Conservation (phyloP, 2,888 invertebrate genomes). For the Drosophila sordidapex region DNA sequence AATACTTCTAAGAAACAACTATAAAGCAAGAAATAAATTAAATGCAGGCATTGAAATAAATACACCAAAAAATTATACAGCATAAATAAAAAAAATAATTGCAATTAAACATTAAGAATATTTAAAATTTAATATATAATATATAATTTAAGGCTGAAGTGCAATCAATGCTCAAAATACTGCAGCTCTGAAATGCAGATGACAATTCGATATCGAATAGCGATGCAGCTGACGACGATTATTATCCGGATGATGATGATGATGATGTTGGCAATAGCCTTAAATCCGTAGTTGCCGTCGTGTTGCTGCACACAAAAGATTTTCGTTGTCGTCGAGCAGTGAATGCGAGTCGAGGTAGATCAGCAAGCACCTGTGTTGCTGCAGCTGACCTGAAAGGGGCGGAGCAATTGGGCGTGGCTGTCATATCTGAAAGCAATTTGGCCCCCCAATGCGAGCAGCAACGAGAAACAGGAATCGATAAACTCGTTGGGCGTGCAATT, state of each 20-base stretch:
- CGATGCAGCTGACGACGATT: background rate
- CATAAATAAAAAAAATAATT: background rate
- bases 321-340: conserved; percentile 49
- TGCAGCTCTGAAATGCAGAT: background rate
- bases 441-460: conserved; percentile 38
- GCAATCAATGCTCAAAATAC: background rate
- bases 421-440: conserved; percentile 80
- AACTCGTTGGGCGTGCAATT: conserved; percentile 80
- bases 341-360: conserved; percentile 40
- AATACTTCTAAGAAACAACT: background rate
- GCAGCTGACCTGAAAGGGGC: conserved; percentile 73
- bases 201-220: conserved; percentile 14
- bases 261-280: conserved; percentile 10
- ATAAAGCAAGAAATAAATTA: background rate
- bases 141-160: background rate
- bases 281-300: conserved; percentile 21
- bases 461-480: conserved; percentile 76
- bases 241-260: conserved; percentile 5
- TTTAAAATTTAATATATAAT: background rate
- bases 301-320: conserved; percentile 27
- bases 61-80: no score
- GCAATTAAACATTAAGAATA: background rate
- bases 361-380: conserved; percentile 28
- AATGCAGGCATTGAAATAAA: background rate
- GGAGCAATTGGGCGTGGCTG: conserved; percentile 62